Base-by-base conservation (phyloP, 1,140 invertebrate genomes). In the Bombus confusus region DNA sequence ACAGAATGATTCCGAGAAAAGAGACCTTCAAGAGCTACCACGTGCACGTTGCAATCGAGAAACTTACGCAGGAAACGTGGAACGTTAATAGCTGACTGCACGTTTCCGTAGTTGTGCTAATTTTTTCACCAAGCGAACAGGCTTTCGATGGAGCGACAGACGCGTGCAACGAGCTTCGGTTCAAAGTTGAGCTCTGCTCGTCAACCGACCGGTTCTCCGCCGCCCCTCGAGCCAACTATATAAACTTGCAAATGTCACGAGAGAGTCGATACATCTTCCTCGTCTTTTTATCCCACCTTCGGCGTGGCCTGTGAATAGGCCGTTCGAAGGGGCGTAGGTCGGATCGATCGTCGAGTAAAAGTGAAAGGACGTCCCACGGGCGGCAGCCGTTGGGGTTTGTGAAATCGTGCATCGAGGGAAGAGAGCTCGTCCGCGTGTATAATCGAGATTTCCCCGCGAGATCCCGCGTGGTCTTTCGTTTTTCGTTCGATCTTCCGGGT, bases 231-330 rank as follows among this genome's bases (percentile, higher is more conserved):
- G 62, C n/a, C 80, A 76, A 82, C 82, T 81, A 47, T 69, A 80
- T 90, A 85, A 90, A 90, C 87, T 90, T 86, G 81, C 79, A 90
- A 90, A 89, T 86, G 87, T 90, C 80, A 84, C 72, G 47, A 71
- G 77, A 80, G 34, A 31, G 64, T 72, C 83, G 87, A 68, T 82
- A 83, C 66, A 81, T 80, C 80, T 87, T 86, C 25, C 82, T 77
- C 43, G 68, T 78, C 74, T 66, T 87, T 89, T 77, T 83, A 52
- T 77, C 66, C 82, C 62, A 28, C 77, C 81, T 64, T 74, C 78
- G 66, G 77, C 81, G 69, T 69, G 75, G 66, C 34, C 78, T 68
- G 66, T 82, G 86, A 90, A 89, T 87, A 87, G 86, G 47, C 47
- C 80, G n/a, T 90, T 69, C 43, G 66, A 62, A 79, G 82, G 71